Conservation (phyloP, 2,797 vertebrate genomes). For the Sparidentex hasta region DNA sequence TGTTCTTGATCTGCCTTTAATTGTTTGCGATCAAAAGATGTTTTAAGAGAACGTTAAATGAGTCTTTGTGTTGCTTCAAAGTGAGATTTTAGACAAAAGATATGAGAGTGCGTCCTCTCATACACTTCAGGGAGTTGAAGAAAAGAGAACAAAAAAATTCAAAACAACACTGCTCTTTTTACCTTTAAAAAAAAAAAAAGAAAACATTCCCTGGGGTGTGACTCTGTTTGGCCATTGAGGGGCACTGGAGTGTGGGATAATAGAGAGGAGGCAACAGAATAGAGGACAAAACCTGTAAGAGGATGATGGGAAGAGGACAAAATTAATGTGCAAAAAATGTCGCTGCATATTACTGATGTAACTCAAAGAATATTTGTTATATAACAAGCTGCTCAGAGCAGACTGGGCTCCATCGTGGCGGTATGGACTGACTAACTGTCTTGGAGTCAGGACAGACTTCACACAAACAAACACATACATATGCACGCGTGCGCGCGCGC, state of each 20-base stretch:
- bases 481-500: background rate
- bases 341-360: slow-evolving; percentile 14
- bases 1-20: slow-evolving; percentile 3
- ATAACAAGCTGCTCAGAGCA: slow-evolving; percentile 28
- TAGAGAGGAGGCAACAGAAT: background rate
- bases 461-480: slow-evolving; percentile 6
- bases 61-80: background rate
- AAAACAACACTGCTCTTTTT: background rate
- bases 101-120: background rate
- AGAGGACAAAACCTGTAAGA: background rate
- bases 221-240: slow-evolving; percentile 37
- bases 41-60: slow-evolving; percentile 11
- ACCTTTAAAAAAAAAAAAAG: background rate
- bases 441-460: slow-evolving; percentile 25
- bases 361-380: slow-evolving; percentile 29
- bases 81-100: background rate
- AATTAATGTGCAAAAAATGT: slow-evolving; percentile 38
- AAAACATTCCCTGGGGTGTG: background rate
- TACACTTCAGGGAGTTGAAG: background rate
- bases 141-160: background rate
- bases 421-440: slow-evolving; percentile 22
- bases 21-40: slow-evolving; percentile 19
- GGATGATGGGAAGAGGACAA: slow-evolving; percentile 14
- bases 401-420: slow-evolving; percentile 5
- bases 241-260: slow-evolving; percentile 46